These are phyloP conservation scores for Drosophila fungiperda DNA, from an alignment of 2,888 invertebrate species.

Conservation along the genomic window DNA sequence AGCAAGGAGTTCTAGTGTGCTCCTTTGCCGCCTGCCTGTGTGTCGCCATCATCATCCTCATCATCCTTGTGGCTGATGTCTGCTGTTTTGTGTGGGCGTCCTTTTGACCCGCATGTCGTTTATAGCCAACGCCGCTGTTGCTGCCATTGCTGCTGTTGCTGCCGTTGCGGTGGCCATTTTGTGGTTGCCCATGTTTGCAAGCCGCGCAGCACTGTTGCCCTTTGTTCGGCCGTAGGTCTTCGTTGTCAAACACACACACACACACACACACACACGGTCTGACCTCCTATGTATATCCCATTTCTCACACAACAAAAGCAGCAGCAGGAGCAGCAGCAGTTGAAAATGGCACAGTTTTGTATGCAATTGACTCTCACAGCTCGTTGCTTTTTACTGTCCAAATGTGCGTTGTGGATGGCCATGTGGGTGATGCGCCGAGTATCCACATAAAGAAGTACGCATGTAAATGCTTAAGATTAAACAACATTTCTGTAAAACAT, in stretches of 20 bases:
- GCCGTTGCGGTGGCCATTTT: conserved; percentile 76
- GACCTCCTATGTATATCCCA: conserved; percentile 17
- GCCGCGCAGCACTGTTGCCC: conserved; percentile 48
- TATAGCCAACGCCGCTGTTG: conserved; percentile 53
- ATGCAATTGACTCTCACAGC: conserved; percentile 82
- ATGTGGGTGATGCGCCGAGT: conserved; percentile 6
- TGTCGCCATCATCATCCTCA: conserved; percentile 44
- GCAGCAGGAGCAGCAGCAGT: conserved; percentile 32
- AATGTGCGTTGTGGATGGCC: conserved; percentile 47
- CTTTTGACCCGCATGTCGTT: conserved; percentile 79
- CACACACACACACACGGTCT: conserved; percentile 52
- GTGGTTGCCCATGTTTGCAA: conserved; percentile 71
- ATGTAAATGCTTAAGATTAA: conserved; percentile 19
- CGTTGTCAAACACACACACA: conserved; percentile 64
- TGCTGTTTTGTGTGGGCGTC: conserved; percentile 63
- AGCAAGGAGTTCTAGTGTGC: conserved; percentile 8
- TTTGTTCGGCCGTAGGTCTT: conserved; percentile 61
- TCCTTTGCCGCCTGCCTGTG: conserved; percentile 36
- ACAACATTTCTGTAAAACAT: conserved; percentile 3
- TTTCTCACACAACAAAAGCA: conserved; percentile 19
- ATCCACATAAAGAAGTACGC: conserved; percentile 1
- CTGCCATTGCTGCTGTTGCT: conserved; percentile 36
- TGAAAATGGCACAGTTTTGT: conserved; percentile 80
- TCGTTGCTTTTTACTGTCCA: conserved; percentile 75
- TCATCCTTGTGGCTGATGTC: conserved; percentile 36